Evolutionary conservation across 2,113 vertebrate species (phyloP).

Genomic region (Pseudorhombus dupliciocellatus): DNA sequence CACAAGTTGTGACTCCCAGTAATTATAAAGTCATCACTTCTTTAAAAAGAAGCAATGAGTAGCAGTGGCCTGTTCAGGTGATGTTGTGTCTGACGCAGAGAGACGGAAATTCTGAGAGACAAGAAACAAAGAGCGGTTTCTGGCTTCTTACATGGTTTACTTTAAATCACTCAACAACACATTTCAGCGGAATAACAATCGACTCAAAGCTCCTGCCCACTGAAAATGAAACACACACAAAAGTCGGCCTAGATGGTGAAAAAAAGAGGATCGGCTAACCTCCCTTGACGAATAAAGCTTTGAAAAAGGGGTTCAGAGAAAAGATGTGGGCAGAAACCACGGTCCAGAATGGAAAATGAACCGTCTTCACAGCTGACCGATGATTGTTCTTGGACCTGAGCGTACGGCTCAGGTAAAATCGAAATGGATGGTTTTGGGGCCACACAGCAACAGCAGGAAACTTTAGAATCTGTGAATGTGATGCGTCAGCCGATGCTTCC

Average conservation of each 20-base stretch:
- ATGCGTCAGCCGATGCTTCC: background rate
- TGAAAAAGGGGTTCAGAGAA: background rate
- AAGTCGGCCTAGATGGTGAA: background rate
- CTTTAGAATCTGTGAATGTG: slow-evolving; percentile 1
- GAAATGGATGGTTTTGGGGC: background rate
- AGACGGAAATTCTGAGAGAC: slow-evolving; percentile 13
- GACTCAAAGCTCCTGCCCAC: background rate
- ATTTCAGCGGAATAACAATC: slow-evolving; percentile 10
- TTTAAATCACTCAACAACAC: no score
- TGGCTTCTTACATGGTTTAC: slow-evolving; percentile 2
- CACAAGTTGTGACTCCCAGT: background rate
- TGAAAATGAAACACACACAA: background rate
- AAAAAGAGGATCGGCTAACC: slow-evolving; percentile 20
- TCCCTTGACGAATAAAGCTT: slow-evolving; percentile 4
- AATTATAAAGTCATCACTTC: background rate
- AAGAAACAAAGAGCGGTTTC: background rate
- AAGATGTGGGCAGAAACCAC: slow-evolving; percentile 17
- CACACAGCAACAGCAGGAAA: slow-evolving; percentile 3
- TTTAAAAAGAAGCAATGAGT: background rate
- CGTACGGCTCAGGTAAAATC: slow-evolving; percentile 7
- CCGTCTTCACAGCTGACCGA: background rate
- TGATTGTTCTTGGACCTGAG: slow-evolving; percentile 33
- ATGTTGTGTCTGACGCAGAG: background rate
- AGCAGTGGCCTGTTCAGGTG: background rate
- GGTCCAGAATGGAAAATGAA: background rate